Base-by-base conservation (phyloP, 2,113 vertebrate species). In the Merops nubicus region DNA sequence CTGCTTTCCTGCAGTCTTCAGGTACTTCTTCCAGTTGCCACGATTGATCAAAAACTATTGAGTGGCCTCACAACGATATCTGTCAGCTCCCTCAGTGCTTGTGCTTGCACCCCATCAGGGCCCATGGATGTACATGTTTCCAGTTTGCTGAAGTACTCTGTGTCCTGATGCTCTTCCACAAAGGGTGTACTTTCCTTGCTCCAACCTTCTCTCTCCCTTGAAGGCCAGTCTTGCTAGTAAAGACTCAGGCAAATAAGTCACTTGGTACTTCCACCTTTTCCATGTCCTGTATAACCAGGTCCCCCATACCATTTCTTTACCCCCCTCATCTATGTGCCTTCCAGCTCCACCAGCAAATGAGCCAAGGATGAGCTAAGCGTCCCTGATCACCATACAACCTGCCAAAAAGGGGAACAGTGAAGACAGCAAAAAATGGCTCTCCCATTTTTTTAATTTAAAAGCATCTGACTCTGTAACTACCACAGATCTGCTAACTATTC, bases 261-360 rank as follows among this genome's bases (percentile, higher is more conserved):
- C 40, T 38, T 53, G 34, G 29, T 40, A 79, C 18, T 63, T 88
- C 22, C 2, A 40, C 18, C 8, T 84, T 47, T 73, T 51, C 54
- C 11, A 40, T 9, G 31, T 33, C 16, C 29, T 56, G 6, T 22
- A 17, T 22, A 48, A 70, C 8, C 15, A 38, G 3, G 19, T n/a
- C 20, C 17, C 7, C 28, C 1, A 0, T 16, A 38, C 3, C 1
- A 1, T 25, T 69, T 74, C 36, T 57, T 40, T 33, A 54, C 4
- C 15, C 13, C 5, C 1, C 9, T 80, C 43, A n/a, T 16, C 62
- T 25, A 40, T 3, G 21, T 7, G 8, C 29, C 21, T 64, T 77
- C 53, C 19, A 73, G 15, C 7, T 73, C 47, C 15, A 26, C 15
- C 28, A 69, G 20, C 33, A 79, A 82, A 88, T 12, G 8, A 83